Evolutionary conservation across 2,797 vertebrate genomes (phyloP), one percentile per base, ranked within the genome.

Genomic region (Mus spretus): DNA sequence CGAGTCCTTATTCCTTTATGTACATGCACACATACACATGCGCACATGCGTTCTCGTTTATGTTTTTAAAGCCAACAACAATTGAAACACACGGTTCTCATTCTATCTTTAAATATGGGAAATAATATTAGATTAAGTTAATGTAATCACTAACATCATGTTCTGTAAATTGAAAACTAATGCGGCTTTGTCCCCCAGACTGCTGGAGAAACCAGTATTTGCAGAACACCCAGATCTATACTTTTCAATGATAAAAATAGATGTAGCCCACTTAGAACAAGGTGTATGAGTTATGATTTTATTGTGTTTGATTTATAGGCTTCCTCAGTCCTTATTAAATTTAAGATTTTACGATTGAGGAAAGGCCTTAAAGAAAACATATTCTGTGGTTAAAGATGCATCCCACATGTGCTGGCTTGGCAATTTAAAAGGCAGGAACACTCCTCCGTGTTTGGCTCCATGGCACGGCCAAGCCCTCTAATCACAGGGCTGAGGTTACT

Each of bases 231-330:
- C 97, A 95, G 95, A 95, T 94, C 97, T 92, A 72, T 34, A 87
- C 93, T 98, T 98, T 97, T 98, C 75, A 24, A 96, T 98, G 97
- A 98, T 98, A 97, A 96, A 96, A 96, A 98, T 98, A 96, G 97
- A 97, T 97, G 93, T 97, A 97, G 98, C 89, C 98, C 98, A 98
- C 98, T 98, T 98, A 96, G 98, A 98, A 97, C 97, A 98, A 98
- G 98, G 98, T 98, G 95, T 97, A 98, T 98, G 98, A 98, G 98
- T 98, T 98, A 97, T 98, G 98, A 98, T 98, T 98, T 98, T 98
- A 98, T 98, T 98, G 97, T 28, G 0, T 97, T 98, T 98, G 98
- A 98, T 98, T 98, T 98, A 98, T 98, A 98, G 97, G 98, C 98
- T 98, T 98, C 97, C 98, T 98, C 98, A 96, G 94, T 97, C 98